Percentiles rank a stretch among this genome's conserved stretches.
These are phyloP conservation scores for Nomada hirtipes DNA, from an alignment of 2,888 invertebrate species.

Conservation along the genomic window DNA sequence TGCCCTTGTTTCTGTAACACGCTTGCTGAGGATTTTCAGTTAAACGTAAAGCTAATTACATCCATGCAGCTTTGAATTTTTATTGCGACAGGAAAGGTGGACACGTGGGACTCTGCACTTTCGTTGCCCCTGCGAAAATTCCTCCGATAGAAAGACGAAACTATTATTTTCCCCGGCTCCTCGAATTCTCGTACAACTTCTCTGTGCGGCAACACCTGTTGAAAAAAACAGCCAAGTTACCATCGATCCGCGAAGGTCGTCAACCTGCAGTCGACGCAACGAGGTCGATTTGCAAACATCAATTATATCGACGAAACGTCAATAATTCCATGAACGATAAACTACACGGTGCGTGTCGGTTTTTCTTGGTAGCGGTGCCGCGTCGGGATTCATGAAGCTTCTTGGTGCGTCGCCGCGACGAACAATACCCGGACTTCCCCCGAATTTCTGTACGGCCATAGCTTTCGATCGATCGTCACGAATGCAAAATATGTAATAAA, in stretches of 20 bases:
- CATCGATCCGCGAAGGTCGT: constrained; percentile 15
- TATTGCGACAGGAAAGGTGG: too few relatives aligned
- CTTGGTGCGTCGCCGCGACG: constrained; percentile 15
- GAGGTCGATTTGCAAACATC: constrained; percentile 76
- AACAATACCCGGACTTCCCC: constrained; percentile 52
- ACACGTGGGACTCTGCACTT: too few relatives aligned
- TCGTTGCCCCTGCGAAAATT: neutral
- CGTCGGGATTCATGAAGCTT: constrained; percentile 40
- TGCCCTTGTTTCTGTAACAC: too few relatives aligned
- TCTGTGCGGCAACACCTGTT: too few relatives aligned
- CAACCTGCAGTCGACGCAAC: constrained; percentile 8
- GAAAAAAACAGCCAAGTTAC: neutral
- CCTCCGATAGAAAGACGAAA: neutral
- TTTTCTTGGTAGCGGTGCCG: constrained; percentile 63
- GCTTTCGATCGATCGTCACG: constrained; percentile 22
- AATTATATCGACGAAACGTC: constrained; percentile 75
- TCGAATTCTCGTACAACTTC: neutral
- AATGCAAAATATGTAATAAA: constrained; percentile 18
- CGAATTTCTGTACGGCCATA: constrained; percentile 36
- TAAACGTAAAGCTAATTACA: too few relatives aligned
- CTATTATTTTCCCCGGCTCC: neutral
- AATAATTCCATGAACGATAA: constrained; percentile 78
- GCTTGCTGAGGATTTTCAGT: too few relatives aligned
- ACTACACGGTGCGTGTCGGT: constrained; percentile 47
- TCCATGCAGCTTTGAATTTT: too few relatives aligned